Base-by-base conservation (phyloP, 2,797 vertebrate species). In the Corythornis leucogaster region DNA sequence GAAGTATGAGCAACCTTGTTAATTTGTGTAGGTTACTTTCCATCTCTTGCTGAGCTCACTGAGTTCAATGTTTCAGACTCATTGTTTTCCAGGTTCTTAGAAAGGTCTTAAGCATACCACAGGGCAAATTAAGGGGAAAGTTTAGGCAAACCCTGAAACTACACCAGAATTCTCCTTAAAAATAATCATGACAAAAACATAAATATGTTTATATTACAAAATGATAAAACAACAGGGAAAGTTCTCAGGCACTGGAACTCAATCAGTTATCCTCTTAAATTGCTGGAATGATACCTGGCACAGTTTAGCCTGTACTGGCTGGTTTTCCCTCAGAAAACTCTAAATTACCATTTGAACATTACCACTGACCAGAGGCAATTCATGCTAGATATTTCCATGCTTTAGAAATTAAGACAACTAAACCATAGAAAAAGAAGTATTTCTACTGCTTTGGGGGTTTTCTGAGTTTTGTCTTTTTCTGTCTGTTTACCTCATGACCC, bases 361-460 rank as follows among this genome's bases (percentile, higher is more conserved):
- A 55, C 2, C 15, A 58, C 4, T 59, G 24, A 55, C 3, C 9
- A 81, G 33, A 73, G 19, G 11, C 9, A 67, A 51, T 20, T 43
- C 55, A 31, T 62, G 20, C 5, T 43, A 79, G 4, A 9, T 38
- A 58, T 42, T 83, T 58, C 19, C 9, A 14, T 33, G 9, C 7
- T 61, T 86, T 68, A 2, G 13, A 80, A 85, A 82, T 51, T 19
- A 28, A 73, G 9, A 76, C 0, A 74, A 55, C 67, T 57, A 17
- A n/a, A 51, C 15, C 7, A 21, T 26, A 51, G 3, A 9, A 82
- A 68, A 2, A 2, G 3, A 2, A 31, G 19, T 59, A 30, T 38
- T 35, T 4, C 22, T 50, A 45, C 6, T 7, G 0, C 12, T 62
- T 67, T 31, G 10, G 3, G 2, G 0, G 1, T 5, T 51, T 64